Base-by-base conservation (phyloP, 2,888 invertebrate species). In the Hydraecia micacea region DNA sequence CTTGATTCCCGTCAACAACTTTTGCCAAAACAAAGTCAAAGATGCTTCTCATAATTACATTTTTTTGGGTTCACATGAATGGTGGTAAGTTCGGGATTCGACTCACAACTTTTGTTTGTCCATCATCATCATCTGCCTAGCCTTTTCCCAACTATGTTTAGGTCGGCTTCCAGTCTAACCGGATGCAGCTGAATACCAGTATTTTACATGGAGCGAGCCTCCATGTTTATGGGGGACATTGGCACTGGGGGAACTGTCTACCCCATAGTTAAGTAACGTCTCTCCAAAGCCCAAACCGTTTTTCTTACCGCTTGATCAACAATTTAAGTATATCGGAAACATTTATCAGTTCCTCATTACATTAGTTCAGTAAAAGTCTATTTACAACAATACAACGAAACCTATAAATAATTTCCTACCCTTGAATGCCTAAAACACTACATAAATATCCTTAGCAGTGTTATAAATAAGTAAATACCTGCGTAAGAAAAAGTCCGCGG, bases 401-500 rank as follows among this genome's bases (percentile, higher is more conserved):
- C 52, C 36, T 36, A 73, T 81, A 69, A 73, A 78, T 81, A 66
- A 83, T 63, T 58, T 18, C 18, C n/a, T 49, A 66, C 42, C 75
- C 60, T 84, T 55, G 75, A 83, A 83, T 75, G 62, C 60, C 67
- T 71, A 60, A 81, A 74, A 63, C n/a, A 78, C 55, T 79, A 76
- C 69, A 86, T 87, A 86, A 86, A 86, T 87, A 85, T 75, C 42
- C 46, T 67, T 39, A 76, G 39, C 65, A 21, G 65, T 21, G 67
- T 73, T 76, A 81, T 84, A 84, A 87, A 84, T 87, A 87, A 81
- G 73, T 73, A 77, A 86, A 78, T 77, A 81, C 78, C 66, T 79
- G 75, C 60, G 75, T 78, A 78, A 77, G 87, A 85, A 83, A 86
- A 87, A 79, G 62, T 68, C 74, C 75, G 55, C 66, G 58, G 77